Conservation (phyloP, 2,888 invertebrate genomes). For the Euspilapteryx auroguttella region DNA sequence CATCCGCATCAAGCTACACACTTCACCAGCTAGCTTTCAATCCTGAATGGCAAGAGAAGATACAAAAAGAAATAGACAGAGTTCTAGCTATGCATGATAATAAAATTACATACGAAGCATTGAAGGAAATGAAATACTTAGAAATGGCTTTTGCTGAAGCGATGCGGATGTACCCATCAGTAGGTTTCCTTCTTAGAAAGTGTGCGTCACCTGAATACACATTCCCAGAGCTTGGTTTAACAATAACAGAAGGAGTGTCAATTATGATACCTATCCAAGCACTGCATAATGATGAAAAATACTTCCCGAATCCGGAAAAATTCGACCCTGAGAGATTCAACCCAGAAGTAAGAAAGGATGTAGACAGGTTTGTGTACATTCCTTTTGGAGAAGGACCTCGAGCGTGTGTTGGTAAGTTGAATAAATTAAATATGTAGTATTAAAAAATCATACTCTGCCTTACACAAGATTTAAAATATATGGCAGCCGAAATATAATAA, state of each 20-base stretch:
- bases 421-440: not conserved
- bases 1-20: slow-evolving; percentile 44
- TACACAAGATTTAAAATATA: too few relatives aligned
- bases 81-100: slow-evolving; percentile 28
- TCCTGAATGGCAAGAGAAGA: slow-evolving; percentile 38
- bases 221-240: slow-evolving; percentile 32
- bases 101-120: slow-evolving; percentile 33
- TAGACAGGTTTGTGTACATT: slow-evolving; percentile 26
- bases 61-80: slow-evolving; percentile 37
- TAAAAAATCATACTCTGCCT: too few relatives aligned
- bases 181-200: slow-evolving; percentile 31
- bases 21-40: slow-evolving; percentile 48
- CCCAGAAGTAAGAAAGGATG: slow-evolving; percentile 16
- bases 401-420: slow-evolving; percentile 35
- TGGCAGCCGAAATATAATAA: too few relatives aligned
- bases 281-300: slow-evolving; percentile 33
- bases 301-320: slow-evolving; percentile 29
- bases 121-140: slow-evolving; percentile 39
- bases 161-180: slow-evolving; percentile 41
- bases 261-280: slow-evolving; percentile 37
- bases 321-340: slow-evolving; percentile 37
- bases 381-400: slow-evolving; percentile 47
- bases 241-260: slow-evolving; percentile 29
- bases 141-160: slow-evolving; percentile 41
- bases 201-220: slow-evolving; percentile 36